Percentiles rank a stretch among this genome's conserved stretches.
Evolutionary conservation across 2,888 invertebrate species (phyloP).

Genomic region (Cancer borealis): DNA sequence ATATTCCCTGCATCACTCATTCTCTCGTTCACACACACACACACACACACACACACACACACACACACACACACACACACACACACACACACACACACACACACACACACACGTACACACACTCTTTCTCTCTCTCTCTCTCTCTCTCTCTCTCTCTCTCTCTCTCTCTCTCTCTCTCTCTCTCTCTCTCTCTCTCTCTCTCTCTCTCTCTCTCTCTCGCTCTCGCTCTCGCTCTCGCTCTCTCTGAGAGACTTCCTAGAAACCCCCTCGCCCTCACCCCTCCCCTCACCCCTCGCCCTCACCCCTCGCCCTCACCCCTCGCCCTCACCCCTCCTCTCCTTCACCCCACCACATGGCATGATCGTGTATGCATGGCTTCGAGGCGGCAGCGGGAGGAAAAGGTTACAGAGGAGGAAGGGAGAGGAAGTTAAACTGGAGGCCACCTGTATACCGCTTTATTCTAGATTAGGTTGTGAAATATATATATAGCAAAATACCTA

Average conservation of each 20-base stretch:
- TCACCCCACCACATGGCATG: not conserved
- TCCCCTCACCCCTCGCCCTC: not conserved
- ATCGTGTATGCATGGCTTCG: too few species aligned
- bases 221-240: not conserved
- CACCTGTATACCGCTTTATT: not conserved
- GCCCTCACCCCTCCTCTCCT: not conserved
- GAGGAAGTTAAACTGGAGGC: not conserved
- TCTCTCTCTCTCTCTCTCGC: constrained; percentile 11
- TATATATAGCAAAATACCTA: too few species aligned
- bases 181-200: not conserved
- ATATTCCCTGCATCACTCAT: not conserved
- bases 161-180: constrained; percentile 16
- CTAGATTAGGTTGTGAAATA: not conserved
- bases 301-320: not conserved
- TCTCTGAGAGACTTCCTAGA: not conserved
- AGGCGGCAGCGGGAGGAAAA: not conserved
- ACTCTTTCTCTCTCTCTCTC: not conserved
- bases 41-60: too few species aligned
- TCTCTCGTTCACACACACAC: not conserved
- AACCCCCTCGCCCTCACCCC: not conserved
- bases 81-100: too few species aligned
- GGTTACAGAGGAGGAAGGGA: constrained; percentile 14
- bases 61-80: too few species aligned
- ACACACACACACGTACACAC: too few species aligned
- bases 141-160: constrained; percentile 2